phyloP scores from a whole-genome alignment of 1,140 invertebrate species.

The Acromyrmex heyeri region DNA sequence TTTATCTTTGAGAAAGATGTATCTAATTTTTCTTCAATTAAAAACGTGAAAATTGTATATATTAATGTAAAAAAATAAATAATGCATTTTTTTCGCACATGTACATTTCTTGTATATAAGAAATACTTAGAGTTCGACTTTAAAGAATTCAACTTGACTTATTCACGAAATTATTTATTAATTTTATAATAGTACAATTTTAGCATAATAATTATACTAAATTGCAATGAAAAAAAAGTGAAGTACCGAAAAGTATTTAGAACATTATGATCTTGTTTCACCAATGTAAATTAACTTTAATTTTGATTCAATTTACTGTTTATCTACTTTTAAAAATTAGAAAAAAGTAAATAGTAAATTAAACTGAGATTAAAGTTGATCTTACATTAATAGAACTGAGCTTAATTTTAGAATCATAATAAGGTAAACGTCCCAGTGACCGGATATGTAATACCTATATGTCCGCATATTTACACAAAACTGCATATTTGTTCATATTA shows the following conservation, averaged over 20 bases:
- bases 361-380: too few species aligned
- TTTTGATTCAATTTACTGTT: too few species aligned
- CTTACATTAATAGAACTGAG: too few species aligned
- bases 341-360: too few species aligned
- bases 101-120: background rate
- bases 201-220: background rate
- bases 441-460: too few species aligned
- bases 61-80: background rate
- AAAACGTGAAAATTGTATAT: background rate
- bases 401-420: too few species aligned
- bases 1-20: background rate
- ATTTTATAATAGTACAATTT: background rate
- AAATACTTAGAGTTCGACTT: background rate
- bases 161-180: background rate
- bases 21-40: background rate
- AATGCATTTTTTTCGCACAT: background rate
- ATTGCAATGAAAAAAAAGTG: background rate
- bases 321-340: too few species aligned
- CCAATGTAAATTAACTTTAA: too few species aligned
- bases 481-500: too few species aligned
- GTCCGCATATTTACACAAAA: too few species aligned
- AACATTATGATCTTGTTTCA: background rate
- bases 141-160: background rate
- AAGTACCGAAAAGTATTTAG: background rate
- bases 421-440: too few species aligned